phyloP scores from a whole-genome alignment of 2,113 vertebrate genomes.

The Gnathonemus longibarbis region DNA sequence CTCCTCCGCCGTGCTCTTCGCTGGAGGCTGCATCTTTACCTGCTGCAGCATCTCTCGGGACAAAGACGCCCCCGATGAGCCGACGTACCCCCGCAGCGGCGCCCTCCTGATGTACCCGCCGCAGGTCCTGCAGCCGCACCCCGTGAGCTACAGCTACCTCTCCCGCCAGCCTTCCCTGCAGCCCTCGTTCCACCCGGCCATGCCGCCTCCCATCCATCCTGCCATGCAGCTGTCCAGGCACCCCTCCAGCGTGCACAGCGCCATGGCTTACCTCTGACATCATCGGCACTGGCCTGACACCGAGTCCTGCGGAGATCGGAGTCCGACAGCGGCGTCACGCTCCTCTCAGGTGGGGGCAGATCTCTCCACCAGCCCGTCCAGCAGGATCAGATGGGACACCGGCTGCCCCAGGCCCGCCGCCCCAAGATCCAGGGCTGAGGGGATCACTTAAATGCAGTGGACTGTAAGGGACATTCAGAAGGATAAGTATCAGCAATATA shows the following conservation, averaged over 20 bases:
- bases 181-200: neutral
- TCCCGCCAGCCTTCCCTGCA: slow-evolving; percentile 51
- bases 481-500: neutral
- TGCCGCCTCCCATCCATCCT: neutral
- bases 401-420: neutral
- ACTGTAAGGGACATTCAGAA: neutral
- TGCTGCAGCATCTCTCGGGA: slow-evolving; percentile 48
- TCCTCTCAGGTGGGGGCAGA: neutral
- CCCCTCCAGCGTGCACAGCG: slow-evolving; percentile 26
- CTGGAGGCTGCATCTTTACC: slow-evolving; percentile 58
- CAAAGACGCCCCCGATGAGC: slow-evolving; percentile 32
- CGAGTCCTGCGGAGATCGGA: neutral
- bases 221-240: slow-evolving; percentile 9
- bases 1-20: slow-evolving; percentile 53
- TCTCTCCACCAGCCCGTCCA: neutral
- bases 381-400: neutral
- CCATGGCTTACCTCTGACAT: slow-evolving; percentile 37
- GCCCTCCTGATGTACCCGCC: slow-evolving; percentile 48
- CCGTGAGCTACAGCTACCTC: slow-evolving; percentile 48
- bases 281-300: neutral
- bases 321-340: neutral
- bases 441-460: neutral
- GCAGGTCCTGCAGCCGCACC: slow-evolving; percentile 27
- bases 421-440: neutral
- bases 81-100: slow-evolving; percentile 39